A percentile compares a stretch with the other conserved stretches of the same genome.
Conservation (phyloP, 1,140 invertebrate genomes). For the Oreohelix idahoensis region DNA sequence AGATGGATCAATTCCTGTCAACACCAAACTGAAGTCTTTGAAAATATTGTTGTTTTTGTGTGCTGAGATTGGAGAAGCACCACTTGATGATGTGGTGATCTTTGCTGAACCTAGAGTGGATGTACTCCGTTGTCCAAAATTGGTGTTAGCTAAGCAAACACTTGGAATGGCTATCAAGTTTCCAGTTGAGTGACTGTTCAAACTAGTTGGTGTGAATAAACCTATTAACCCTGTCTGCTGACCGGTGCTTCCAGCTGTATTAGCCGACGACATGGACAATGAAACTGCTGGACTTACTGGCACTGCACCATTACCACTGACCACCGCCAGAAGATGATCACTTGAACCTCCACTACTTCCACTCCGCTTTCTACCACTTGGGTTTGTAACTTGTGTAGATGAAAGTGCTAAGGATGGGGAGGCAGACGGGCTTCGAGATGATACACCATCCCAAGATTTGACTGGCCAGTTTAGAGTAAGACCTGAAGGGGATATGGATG, state of each 20-base stretch:
- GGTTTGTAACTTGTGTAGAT: not conserved
- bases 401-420: slow-evolving; percentile 2
- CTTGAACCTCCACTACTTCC: slow-evolving; percentile 2
- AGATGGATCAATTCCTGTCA: slow-evolving; percentile 60
- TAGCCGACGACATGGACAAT: slow-evolving; percentile 20
- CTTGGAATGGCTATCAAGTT: slow-evolving; percentile 63
- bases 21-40: slow-evolving; percentile 64
- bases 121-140: slow-evolving; percentile 56
- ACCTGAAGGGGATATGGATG: slow-evolving; percentile 2
- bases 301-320: slow-evolving; percentile 3
- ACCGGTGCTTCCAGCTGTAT: not conserved
- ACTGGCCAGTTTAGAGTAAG: slow-evolving; percentile 28
- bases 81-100: not conserved
- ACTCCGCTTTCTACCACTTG: slow-evolving; percentile 32
- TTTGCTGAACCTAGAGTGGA: slow-evolving; percentile 51
- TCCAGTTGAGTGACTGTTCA: slow-evolving; percentile 48
- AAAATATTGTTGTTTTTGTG: slow-evolving; percentile 54
- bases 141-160: slow-evolving; percentile 59
- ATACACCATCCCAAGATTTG: slow-evolving; percentile 7
- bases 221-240: slow-evolving; percentile 35
- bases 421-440: slow-evolving; percentile 1
- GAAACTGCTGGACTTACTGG: slow-evolving; percentile 9
- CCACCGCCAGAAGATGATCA: not conserved
- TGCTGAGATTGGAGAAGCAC: not conserved
- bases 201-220: slow-evolving; percentile 21